These are phyloP conservation scores for Exocentrus adspersus DNA, from an alignment of 2,888 invertebrate species.

Conservation along the genomic window DNA sequence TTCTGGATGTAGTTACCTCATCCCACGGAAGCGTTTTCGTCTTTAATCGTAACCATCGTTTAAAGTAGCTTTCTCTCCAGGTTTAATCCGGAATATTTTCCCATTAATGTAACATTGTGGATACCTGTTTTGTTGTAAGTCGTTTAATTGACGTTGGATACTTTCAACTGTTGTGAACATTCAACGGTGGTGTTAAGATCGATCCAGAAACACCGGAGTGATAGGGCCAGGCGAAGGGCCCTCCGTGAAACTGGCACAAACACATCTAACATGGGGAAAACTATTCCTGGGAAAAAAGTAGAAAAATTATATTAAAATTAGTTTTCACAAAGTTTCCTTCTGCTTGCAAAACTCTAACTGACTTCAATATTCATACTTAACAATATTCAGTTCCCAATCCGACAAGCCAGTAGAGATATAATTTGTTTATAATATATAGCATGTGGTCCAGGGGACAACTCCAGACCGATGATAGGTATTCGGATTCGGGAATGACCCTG, in stretches of 20 bases:
- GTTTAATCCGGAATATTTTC: slow-evolving; percentile 4
- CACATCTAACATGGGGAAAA: too few relatives aligned
- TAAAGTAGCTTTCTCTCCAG: neutral
- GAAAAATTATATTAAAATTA: too few relatives aligned
- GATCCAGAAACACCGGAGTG: neutral
- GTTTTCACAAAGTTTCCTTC: too few relatives aligned
- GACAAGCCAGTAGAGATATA: too few relatives aligned
- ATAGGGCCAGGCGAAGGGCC: neutral
- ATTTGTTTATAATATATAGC: too few relatives aligned
- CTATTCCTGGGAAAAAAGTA: too few relatives aligned
- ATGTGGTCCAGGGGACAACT: too few relatives aligned
- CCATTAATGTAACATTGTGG: neutral
- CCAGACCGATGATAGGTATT: too few relatives aligned
- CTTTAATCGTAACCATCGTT: neutral
- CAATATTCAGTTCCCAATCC: too few relatives aligned
- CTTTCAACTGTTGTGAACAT: neutral
- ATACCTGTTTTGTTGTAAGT: slow-evolving; percentile 5
- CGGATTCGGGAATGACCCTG: slow-evolving; percentile 17
- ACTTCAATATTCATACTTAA: too few relatives aligned
- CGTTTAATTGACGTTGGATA: neutral
- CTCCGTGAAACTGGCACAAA: neutral
- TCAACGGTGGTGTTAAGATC: neutral
- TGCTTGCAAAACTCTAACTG: too few relatives aligned
- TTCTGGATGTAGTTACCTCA: neutral
- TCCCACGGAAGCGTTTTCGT: neutral